Evolutionary conservation across 2,797 vertebrate species (phyloP).

Genomic region (Odontamblyopus rebecca): DNA sequence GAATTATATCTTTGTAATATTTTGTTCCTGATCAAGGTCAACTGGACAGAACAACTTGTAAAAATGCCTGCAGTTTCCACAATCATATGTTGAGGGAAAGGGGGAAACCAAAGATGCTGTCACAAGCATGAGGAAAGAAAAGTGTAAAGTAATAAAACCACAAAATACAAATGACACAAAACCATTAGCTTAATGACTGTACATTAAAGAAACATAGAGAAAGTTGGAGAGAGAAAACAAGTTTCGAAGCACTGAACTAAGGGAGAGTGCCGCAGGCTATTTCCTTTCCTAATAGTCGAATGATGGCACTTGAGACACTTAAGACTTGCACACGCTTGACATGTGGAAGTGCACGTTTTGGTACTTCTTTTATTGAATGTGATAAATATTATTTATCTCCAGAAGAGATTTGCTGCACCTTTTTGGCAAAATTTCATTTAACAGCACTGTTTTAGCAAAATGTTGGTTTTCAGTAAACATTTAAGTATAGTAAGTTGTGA

Average conservation of each 20-base stretch:
- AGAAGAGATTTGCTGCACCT: constrained; percentile 8
- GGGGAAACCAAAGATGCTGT: constrained; percentile 62
- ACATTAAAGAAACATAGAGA: constrained; percentile 39
- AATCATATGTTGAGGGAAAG: constrained; percentile 26
- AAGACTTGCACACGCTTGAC: constrained; percentile 54
- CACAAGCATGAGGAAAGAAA: constrained; percentile 31
- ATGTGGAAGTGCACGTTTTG: constrained; percentile 41
- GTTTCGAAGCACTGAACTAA: constrained; percentile 30
- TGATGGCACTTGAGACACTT: constrained; percentile 50
- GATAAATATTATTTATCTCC: constrained; percentile 30
- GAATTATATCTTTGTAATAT: constrained; percentile 47
- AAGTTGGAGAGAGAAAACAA: constrained; percentile 32
- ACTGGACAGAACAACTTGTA: constrained; percentile 34
- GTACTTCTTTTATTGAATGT: constrained; percentile 50
- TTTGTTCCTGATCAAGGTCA: constrained; percentile 38
- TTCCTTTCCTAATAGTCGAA: constrained; percentile 43
- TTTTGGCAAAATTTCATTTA: constrained; percentile 22
- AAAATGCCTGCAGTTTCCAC: constrained; percentile 16
- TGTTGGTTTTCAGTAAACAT: constrained; percentile 34
- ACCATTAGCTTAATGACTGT: constrained; percentile 37
- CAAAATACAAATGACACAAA: constrained; percentile 11
- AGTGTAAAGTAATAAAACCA: constrained; percentile 26
- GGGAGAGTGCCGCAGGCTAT: constrained; percentile 28
- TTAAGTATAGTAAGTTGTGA: constrained; percentile 60
- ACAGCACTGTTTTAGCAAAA: constrained; percentile 13